Conservation (phyloP, 2,797 vertebrate species). For the Pipistrellus nathusii region DNA sequence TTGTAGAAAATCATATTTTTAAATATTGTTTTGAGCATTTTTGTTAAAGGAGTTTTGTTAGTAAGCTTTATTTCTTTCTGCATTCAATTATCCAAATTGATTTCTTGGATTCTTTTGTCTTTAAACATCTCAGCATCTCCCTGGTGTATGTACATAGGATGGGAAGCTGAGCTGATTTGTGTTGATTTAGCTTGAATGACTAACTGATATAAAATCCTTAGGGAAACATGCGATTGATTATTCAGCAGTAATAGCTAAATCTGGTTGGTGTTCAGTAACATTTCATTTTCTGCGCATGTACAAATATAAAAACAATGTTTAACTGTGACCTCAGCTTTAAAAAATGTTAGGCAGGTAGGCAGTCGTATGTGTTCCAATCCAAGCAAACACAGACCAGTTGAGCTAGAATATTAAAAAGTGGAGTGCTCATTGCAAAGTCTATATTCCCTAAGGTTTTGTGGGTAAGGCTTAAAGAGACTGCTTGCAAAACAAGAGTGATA, state of each 20-base stretch:
- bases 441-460: conserved; percentile 13
- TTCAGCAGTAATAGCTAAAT: neutral
- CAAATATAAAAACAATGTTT: conserved; percentile 42
- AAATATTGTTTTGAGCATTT: neutral
- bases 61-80: neutral
- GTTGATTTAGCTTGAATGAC: conserved; percentile 11
- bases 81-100: neutral
- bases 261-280: neutral
- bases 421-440: neutral
- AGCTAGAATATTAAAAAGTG: conserved; percentile 13
- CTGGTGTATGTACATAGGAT: neutral
- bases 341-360: neutral
- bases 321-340: conserved; percentile 21
- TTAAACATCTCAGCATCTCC: neutral
- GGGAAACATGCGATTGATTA: neutral
- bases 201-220: neutral
- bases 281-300: conserved; percentile 35
- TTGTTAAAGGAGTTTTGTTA: neutral
- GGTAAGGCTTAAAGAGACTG: neutral
- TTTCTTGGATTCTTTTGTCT: conserved; percentile 19
- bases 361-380: neutral
- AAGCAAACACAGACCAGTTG: neutral
- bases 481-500: neutral
- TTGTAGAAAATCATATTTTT: conserved; percentile 5
- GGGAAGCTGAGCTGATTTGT: neutral